These are phyloP conservation scores for Chloroceryle inda DNA, from an alignment of 2,797 vertebrate genomes.

Conservation along the genomic window DNA sequence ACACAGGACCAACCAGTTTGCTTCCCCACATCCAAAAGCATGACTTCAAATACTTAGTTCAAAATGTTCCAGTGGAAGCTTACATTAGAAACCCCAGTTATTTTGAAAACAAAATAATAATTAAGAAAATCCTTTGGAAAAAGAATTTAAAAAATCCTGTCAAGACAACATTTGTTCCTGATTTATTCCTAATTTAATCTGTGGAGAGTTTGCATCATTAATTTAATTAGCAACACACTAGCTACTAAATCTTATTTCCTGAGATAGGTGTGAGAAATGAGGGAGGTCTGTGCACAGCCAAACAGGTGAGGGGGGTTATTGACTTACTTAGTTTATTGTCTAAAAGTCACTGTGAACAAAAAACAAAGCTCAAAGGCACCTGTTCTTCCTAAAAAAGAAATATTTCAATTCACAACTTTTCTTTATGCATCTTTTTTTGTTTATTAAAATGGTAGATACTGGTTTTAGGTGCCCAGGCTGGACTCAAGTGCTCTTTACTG, in stretches of 20 bases:
- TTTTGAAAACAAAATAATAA: background rate
- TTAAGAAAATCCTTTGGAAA: background rate
- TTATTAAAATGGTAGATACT: background rate
- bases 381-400: background rate
- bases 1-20: background rate
- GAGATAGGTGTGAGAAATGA: background rate
- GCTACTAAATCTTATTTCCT: background rate
- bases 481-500: background rate
- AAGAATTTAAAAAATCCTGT: background rate
- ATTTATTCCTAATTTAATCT: slow-evolving; percentile 10
- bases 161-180: background rate
- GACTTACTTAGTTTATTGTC: background rate
- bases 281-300: background rate
- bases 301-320: background rate
- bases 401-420: background rate
- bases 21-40: background rate
- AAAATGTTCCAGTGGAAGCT: background rate
- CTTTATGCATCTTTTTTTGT: too few relatives aligned
- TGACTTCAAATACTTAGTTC: background rate
- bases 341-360: background rate
- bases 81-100: background rate
- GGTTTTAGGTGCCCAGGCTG: rapidly evolving
- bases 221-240: background rate
- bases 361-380: background rate
- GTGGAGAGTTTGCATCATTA: background rate